These are phyloP conservation scores for Drosophila falleni DNA, from an alignment of 2,888 invertebrate species.

Conservation along the genomic window DNA sequence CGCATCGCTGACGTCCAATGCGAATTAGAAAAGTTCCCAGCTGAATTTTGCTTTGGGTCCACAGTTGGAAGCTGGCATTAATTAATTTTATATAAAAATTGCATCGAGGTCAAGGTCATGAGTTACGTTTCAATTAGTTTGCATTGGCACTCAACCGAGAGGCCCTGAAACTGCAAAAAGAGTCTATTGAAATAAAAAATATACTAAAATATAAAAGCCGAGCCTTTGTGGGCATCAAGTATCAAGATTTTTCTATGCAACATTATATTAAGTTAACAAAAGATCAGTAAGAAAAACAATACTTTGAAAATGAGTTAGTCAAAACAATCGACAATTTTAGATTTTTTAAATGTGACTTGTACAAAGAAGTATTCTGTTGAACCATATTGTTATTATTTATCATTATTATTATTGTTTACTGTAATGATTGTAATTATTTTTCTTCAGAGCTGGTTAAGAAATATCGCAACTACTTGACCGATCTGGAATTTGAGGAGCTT, in stretches of 20 bases:
- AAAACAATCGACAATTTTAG: no score
- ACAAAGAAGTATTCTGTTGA: no score
- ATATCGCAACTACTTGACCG: conserved; percentile 93
- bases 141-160: conserved; percentile 10
- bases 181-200: conserved; percentile 1
- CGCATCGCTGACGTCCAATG: conserved; percentile 72
- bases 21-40: conserved; percentile 59
- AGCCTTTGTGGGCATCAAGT: not conserved
- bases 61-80: conserved; percentile 33
- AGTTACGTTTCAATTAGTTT: conserved; percentile 55
- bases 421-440: not conserved
- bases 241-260: not conserved
- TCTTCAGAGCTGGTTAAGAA: conserved; percentile 92
- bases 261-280: not conserved
- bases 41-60: conserved; percentile 18
- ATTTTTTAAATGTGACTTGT: no score
- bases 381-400: no score
- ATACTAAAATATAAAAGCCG: conserved; percentile 1
- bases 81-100: conserved; percentile 66
- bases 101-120: conserved; percentile 69
- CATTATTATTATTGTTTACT: not conserved
- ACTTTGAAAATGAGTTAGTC: no score
- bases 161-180: conserved; percentile 22
- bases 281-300: no score
- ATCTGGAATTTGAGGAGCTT: conserved; percentile 96